Evolutionary conservation across 2,888 invertebrate genomes (phyloP).

Genomic region (Chrysotoxum bicinctum): DNA sequence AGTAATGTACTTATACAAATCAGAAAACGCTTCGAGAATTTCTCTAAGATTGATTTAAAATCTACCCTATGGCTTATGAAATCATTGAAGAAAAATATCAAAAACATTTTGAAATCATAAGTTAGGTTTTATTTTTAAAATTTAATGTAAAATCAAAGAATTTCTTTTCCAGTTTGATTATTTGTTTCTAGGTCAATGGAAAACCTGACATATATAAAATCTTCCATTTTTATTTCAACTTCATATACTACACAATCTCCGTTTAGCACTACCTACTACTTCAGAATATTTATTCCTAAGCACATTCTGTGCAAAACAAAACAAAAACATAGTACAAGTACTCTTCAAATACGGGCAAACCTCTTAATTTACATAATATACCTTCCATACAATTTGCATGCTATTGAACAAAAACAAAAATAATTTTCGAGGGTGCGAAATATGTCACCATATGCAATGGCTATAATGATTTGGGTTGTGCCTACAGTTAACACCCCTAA

Average conservation of each 20-base stretch:
- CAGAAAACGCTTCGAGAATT: no score
- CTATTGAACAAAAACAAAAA: neutral
- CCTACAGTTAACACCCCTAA: slow-evolving; percentile 42
- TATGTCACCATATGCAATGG: slow-evolving; percentile 62
- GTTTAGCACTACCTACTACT: neutral
- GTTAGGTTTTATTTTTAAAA: neutral
- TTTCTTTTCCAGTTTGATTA: neutral
- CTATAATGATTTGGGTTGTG: slow-evolving; percentile 67
- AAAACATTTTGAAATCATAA: neutral
- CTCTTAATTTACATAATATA: slow-evolving; percentile 56
- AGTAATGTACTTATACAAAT: no score
- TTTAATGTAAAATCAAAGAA: neutral
- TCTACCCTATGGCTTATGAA: neutral
- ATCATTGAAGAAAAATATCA: neutral
- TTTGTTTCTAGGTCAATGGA: neutral
- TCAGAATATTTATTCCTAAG: neutral
- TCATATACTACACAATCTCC: neutral
- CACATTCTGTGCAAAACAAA: neutral
- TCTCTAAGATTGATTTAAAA: no score
- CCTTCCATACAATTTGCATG: slow-evolving; percentile 40
- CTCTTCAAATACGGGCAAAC: slow-evolving; percentile 19
- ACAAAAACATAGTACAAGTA: neutral
- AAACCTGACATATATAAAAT: neutral
- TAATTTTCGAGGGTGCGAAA: slow-evolving; percentile 45
- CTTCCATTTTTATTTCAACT: neutral